Percentiles rank a stretch among this genome's conserved stretches.
Evolutionary conservation across 1,140 invertebrate species (phyloP).

Genomic region (Hirudo medicinalis): DNA sequence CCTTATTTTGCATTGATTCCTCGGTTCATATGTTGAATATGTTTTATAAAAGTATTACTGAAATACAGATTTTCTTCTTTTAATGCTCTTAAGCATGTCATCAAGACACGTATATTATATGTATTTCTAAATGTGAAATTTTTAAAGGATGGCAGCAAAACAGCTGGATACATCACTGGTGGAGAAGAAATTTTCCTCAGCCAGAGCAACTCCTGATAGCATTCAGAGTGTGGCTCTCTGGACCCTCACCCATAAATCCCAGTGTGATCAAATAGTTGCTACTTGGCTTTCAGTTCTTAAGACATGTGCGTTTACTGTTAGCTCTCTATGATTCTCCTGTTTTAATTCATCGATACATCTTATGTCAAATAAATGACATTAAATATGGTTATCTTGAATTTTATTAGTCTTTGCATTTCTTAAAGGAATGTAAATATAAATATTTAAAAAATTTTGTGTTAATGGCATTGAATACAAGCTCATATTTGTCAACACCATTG

Average conservation of each 20-base stretch:
- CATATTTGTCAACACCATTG: neutral
- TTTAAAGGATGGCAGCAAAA: neutral
- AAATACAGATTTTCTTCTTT: too few species aligned
- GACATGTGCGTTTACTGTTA: constrained; percentile 46
- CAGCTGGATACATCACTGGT: constrained; percentile 32
- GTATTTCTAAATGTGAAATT: neutral
- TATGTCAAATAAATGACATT: too few species aligned
- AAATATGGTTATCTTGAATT: too few species aligned
- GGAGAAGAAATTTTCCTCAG: constrained; percentile 63
- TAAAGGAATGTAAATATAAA: too few species aligned
- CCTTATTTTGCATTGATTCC: too few species aligned
- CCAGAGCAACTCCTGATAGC: constrained; percentile 82
- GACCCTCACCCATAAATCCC: constrained; percentile 67
- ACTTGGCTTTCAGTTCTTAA: constrained; percentile 78
- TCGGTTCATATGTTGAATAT: too few species aligned
- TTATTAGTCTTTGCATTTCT: too few species aligned
- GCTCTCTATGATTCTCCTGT: neutral
- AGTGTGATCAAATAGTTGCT: constrained; percentile 74
- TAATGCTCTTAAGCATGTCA: too few species aligned
- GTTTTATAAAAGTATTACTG: too few species aligned
- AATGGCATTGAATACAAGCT: too few species aligned
- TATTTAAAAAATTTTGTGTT: too few species aligned
- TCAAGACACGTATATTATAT: too few species aligned
- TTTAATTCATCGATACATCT: neutral
- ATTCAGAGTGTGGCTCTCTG: constrained; percentile 74